Evolutionary conservation across 1,140 invertebrate genomes (phyloP).

Genomic region (Drosophila obscura): DNA sequence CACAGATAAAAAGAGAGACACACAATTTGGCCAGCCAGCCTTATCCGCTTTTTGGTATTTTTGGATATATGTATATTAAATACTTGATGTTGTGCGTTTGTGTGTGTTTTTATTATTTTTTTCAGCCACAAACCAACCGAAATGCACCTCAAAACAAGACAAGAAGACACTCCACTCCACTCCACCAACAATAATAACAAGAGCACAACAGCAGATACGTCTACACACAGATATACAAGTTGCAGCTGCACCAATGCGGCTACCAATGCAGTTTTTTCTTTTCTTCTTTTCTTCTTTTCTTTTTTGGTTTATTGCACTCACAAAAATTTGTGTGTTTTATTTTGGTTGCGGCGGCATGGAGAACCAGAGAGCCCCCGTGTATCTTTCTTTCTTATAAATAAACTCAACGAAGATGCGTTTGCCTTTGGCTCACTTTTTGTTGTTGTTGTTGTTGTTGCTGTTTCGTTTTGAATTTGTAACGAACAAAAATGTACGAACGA

Average conservation of each 20-base stretch:
- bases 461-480: slow-evolving; percentile 72
- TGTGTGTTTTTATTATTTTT: slow-evolving; percentile 66
- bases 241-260: slow-evolving; percentile 43
- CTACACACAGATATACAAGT: slow-evolving; percentile 49
- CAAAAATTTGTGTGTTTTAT: slow-evolving; percentile 54
- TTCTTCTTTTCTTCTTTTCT: neutral
- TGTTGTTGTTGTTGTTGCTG: slow-evolving; percentile 18
- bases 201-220: slow-evolving; percentile 22
- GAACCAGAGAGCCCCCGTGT: slow-evolving; percentile 32
- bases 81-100: slow-evolving; percentile 28
- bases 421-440: neutral
- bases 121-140: slow-evolving; percentile 27
- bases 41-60: slow-evolving; percentile 1
- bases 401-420: slow-evolving; percentile 57
- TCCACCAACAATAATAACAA: too few relatives aligned
- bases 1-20: slow-evolving; percentile 17
- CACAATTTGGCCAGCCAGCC: too few relatives aligned
- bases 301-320: slow-evolving; percentile 61
- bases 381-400: slow-evolving; percentile 58
- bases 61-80: slow-evolving; percentile 1
- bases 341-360: slow-evolving; percentile 42
- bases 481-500: slow-evolving; percentile 50
- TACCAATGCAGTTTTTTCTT: slow-evolving; percentile 8
- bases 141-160: slow-evolving; percentile 45
- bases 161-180: slow-evolving; percentile 13